Base-by-base conservation (phyloP, 2,888 invertebrate genomes). In the Parnassius apollo region DNA sequence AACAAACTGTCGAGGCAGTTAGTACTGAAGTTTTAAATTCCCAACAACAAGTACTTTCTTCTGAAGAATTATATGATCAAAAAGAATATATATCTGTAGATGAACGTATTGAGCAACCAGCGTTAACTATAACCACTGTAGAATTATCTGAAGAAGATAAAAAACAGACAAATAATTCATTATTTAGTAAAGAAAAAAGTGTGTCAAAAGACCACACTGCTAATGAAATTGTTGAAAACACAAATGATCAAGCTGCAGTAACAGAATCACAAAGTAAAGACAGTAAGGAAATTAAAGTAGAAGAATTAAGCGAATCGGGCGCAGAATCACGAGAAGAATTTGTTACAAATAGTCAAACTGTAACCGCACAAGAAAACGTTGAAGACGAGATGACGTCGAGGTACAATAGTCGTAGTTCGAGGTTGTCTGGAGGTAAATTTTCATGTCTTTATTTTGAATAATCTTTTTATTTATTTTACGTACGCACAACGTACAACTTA, bases 361-460 rank as follows among this genome's bases (percentile, higher is more conserved):
- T 86, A 82, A 85, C 83, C 81, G 66, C 82, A 52, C 83, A 81
- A 69, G 84, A 81, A 73, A 74, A 72, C 68, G 78, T 71, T 68
- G 88, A 86, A 77, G 88, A 83, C 80, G 90, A 91, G 67, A 92
- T 93, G 78, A 93, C 94, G 71, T 93, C 94, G 69, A 93, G 94
- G 75, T 94, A 93, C 77, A 64, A 64, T 49, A 93, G 93, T 86
- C 92, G 93, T 81, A 94, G 94, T 75, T 93, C 94, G 77, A 93
- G 93, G 86, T 91, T 93, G 57, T 92, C 93, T 77, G 94, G 94
- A 93, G 93, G 94, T 94, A 81, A 80, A 75, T 18, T 13, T 49
- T 35, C 1, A 35, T 35, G 7, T 35, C 35, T 35, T 7, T 35
- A 35, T 35, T 35, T 35, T 35, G 35, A 35, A 35, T 35, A 35